phyloP scores from a whole-genome alignment of 2,888 invertebrate genomes.

The Aphidoletes aphidimyza region DNA sequence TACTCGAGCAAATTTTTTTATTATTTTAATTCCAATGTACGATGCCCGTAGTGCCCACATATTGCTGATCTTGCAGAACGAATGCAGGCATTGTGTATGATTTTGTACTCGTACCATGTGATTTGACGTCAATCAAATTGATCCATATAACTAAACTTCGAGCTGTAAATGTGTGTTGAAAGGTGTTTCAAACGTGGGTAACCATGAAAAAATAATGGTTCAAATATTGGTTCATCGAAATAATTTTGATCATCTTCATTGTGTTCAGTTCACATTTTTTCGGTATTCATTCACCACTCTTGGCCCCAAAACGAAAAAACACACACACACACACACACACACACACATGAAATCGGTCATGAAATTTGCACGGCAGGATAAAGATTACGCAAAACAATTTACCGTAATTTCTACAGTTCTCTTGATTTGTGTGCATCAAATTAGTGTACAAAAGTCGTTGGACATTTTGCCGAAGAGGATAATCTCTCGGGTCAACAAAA shows the following conservation, averaged over 20 bases:
- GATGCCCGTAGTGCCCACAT: neutral
- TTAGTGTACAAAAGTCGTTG: conserved; percentile 6
- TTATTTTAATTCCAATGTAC: conserved; percentile 28
- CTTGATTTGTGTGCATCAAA: neutral
- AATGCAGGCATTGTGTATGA: neutral
- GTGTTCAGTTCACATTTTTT: neutral
- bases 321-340: neutral
- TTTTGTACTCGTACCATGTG: neutral
- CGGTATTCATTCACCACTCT: neutral
- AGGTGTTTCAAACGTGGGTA: too few relatives aligned
- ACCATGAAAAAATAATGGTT: too few relatives aligned
- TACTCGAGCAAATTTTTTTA: neutral
- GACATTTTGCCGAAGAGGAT: conserved; percentile 26
- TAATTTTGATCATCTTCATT: neutral
- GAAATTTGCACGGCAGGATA: conserved; percentile 46
- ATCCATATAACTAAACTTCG: neutral
- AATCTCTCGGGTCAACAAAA: conserved; percentile 20
- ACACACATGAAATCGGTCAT: neutral
- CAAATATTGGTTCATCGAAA: too few relatives aligned
- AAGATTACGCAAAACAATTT: conserved; percentile 32
- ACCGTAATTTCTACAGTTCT: conserved; percentile 40
- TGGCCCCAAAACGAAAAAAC: neutral
- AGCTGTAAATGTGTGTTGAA: conserved; percentile 35
- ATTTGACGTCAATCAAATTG: conserved; percentile 18
- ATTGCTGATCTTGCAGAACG: neutral